Evolutionary conservation across 37 sponge, comb jelly and placozoan genomes (phyloP).

Genomic region (Ephydatia muelleri): DNA sequence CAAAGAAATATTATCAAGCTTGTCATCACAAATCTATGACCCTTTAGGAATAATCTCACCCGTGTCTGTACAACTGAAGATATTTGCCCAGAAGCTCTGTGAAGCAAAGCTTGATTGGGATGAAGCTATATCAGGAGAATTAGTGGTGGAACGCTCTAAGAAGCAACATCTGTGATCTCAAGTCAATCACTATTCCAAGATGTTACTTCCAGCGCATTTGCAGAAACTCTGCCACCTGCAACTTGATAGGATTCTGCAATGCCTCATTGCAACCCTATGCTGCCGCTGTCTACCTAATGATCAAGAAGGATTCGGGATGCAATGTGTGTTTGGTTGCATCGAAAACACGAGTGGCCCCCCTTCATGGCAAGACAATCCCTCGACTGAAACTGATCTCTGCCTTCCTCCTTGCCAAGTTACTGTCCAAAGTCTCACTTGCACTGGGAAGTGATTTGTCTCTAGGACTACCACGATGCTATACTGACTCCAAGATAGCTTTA

Average conservation of each 20-base stretch:
- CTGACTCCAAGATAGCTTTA: conserved; percentile 37
- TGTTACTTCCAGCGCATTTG: neutral
- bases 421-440: neutral
- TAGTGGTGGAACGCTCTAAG: conserved; percentile 4
- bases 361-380: conserved; percentile 11
- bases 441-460: neutral
- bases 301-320: neutral
- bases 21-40: neutral
- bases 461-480: conserved; percentile 5
- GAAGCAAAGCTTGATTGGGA: conserved; percentile 11
- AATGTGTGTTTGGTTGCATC: conserved; percentile 10
- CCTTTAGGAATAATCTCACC: conserved; percentile 6
- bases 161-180: neutral
- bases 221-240: neutral
- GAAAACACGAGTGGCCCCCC: conserved; percentile 28
- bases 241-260: conserved; percentile 31
- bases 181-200: conserved; percentile 1
- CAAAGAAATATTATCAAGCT: neutral
- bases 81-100: conserved; percentile 9
- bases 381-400: conserved; percentile 37
- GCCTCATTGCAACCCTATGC: conserved; percentile 25
- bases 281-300: conserved; percentile 18
- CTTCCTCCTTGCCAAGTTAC: conserved; percentile 5
- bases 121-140: conserved; percentile 3
- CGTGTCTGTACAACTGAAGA: conserved; percentile 12